Evolutionary conservation across 2,797 vertebrate species (phyloP).

Genomic region (Hirundo rustica): DNA sequence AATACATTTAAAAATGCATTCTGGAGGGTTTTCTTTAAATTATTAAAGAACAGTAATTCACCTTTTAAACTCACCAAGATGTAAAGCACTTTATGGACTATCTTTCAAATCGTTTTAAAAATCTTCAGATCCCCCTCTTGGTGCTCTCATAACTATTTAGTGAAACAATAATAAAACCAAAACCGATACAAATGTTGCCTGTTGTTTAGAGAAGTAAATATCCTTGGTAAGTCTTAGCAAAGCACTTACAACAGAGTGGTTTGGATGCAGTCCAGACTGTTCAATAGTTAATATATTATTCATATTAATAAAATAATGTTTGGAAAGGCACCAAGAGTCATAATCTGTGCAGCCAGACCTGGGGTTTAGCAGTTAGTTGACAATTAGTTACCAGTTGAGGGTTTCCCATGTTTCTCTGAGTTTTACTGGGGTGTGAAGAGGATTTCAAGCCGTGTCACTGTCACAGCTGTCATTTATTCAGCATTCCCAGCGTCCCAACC

Average conservation of each 20-base stretch:
- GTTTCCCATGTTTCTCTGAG: neutral
- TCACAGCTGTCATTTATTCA: neutral
- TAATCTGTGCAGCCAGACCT: neutral
- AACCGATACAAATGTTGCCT: conserved; percentile 50
- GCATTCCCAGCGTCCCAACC: neutral
- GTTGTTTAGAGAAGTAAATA: conserved; percentile 76
- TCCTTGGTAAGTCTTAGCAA: conserved; percentile 68
- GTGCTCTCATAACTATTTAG: conserved; percentile 31
- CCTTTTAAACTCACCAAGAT: conserved; percentile 16
- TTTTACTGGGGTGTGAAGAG: neutral
- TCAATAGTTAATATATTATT: conserved; percentile 79
- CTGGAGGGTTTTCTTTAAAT: conserved; percentile 13
- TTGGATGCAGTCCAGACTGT: conserved; percentile 73
- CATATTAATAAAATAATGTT: conserved; percentile 79
- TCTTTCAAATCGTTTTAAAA: conserved; percentile 23
- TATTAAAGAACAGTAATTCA: conserved; percentile 49
- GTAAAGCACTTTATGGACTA: conserved; percentile 28
- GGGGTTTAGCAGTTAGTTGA: conserved; percentile 3
- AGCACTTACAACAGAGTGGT: conserved; percentile 76
- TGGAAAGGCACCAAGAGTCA: conserved; percentile 55
- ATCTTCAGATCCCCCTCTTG: conserved; percentile 19
- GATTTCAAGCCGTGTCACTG: neutral
- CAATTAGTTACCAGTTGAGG: conserved; percentile 41
- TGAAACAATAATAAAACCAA: conserved; percentile 47
- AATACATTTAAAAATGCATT: conserved; percentile 28